These are phyloP conservation scores for Vollenhovia emeryi DNA, from an alignment of 1,140 invertebrate genomes.

Conservation along the genomic window DNA sequence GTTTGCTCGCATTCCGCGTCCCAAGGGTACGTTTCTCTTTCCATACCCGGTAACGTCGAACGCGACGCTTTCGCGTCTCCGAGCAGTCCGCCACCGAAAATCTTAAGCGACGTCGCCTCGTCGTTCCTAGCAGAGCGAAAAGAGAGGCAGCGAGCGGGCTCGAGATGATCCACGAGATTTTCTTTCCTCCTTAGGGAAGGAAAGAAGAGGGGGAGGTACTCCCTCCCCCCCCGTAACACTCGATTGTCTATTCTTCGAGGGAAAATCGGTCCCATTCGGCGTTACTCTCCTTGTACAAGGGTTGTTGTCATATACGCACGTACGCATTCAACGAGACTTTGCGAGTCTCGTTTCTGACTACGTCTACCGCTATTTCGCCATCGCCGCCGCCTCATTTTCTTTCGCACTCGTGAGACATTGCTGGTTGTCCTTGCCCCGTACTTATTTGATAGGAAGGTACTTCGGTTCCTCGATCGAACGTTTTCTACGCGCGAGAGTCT, in stretches of 20 bases:
- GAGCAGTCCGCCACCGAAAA: constrained; percentile 49
- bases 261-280: constrained; percentile 27
- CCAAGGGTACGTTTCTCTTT: neutral
- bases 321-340: constrained; percentile 49
- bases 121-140: constrained; percentile 67
- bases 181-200: neutral
- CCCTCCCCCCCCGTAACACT: neutral
- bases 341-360: constrained; percentile 72
- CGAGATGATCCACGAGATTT: neutral
- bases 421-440: constrained; percentile 67
- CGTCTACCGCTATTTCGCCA: constrained; percentile 67
- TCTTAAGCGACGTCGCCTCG: constrained; percentile 61
- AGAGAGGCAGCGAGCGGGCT: constrained; percentile 35
- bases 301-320: constrained; percentile 13
- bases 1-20: constrained; percentile 25
- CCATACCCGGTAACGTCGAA: neutral
- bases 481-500: neutral
- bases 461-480: constrained; percentile 59
- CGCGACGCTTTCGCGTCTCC: neutral
- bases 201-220: no score
- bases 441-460: constrained; percentile 36
- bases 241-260: neutral
- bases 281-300: constrained; percentile 34
- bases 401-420: constrained; percentile 52
- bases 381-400: constrained; percentile 52